A percentile compares a stretch with the other conserved stretches of the same genome.
Conservation (phyloP, 2,888 invertebrate genomes). For the Cheilosia scutellata region DNA sequence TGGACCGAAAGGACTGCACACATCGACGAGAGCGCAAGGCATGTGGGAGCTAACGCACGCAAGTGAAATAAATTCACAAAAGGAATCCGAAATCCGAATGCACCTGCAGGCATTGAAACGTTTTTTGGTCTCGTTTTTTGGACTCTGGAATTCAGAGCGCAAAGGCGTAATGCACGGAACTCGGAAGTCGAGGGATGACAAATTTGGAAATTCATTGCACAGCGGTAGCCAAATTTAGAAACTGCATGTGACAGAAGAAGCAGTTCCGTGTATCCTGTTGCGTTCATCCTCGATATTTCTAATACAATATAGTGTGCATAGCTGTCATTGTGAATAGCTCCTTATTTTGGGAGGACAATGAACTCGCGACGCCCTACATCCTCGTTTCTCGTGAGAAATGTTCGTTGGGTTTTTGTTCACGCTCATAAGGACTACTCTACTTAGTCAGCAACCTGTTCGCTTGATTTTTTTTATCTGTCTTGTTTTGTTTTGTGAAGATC, state of each 20-base stretch:
- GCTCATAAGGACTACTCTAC: conserved; percentile 48
- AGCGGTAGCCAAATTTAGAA: conserved; percentile 70
- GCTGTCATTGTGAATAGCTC: conserved; percentile 21
- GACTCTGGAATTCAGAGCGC: conserved; percentile 57
- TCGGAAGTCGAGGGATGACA: conserved; percentile 68
- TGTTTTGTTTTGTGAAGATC: conserved; percentile 36
- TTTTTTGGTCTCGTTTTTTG: conserved; percentile 22
- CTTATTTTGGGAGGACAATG: conserved; percentile 47
- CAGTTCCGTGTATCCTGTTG: conserved; percentile 53
- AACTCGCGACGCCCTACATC: conserved; percentile 45
- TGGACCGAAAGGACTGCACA: conserved; percentile 52
- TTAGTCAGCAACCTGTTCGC: conserved; percentile 68
- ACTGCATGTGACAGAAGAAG: conserved; percentile 37
- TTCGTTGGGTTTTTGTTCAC: conserved; percentile 14
- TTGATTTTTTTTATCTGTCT: conserved; percentile 44
- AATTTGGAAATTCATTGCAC: conserved; percentile 57
- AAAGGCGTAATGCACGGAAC: conserved; percentile 51
- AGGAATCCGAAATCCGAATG: conserved; percentile 55
- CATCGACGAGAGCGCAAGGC: conserved; percentile 42
- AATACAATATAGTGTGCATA: conserved; percentile 47
- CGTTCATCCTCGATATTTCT: conserved; percentile 49
- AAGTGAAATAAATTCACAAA: conserved; percentile 71
- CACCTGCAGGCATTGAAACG: conserved; percentile 63
- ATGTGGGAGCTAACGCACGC: conserved; percentile 71
- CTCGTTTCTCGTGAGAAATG: conserved; percentile 62